Evolutionary conservation across 2,888 invertebrate genomes (phyloP), one percentile per base, ranked within the genome.

Genomic region (Parnassius smintheus): DNA sequence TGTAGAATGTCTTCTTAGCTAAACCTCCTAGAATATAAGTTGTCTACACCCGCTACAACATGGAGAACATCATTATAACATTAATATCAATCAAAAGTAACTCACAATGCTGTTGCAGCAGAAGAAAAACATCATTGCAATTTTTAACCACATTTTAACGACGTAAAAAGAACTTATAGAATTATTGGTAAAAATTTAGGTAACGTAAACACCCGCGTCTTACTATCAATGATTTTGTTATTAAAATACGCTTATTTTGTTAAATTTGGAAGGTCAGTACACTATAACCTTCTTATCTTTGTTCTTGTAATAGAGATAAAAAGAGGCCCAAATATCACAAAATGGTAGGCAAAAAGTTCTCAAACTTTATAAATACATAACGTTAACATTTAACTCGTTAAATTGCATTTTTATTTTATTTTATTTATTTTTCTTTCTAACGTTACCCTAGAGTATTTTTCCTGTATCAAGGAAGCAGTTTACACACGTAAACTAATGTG

Each of bases 141-240:
- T 64, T 70, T 79, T 78, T 0, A 73, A 56, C 85, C 80, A 84
- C 87, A 88, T 88, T 73, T 74, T 53, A 12, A n/a, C 41, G 2
- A 10, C 9, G 22, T 22, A 49, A n/a, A 49, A 12, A 45, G 10
- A 45, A 22, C 3, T 51, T 51, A 22, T 22, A 51, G 22, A 22
- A 9, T 18, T 12, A 2, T 8, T 12, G 2, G 25, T 41, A 45
- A 52, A 59, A 61, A 57, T 61, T 56, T 48, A 56, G 18, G 22
- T 41, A 35, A 54, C 35, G 35, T 18, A 12, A 9, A 13, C 55
- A 54, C 52, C 12, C 60, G 11, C 42, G 49, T 53, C 48, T 48
- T 45, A 9, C 18, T 9, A 9, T 10, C 48, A 12, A n/a, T 35
- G 12, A 10, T 55, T 49, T 50, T 2, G 48, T n/a, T 41, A 55